Conservation (phyloP, 2,113 vertebrate species). For the Phocoena phocoena region DNA sequence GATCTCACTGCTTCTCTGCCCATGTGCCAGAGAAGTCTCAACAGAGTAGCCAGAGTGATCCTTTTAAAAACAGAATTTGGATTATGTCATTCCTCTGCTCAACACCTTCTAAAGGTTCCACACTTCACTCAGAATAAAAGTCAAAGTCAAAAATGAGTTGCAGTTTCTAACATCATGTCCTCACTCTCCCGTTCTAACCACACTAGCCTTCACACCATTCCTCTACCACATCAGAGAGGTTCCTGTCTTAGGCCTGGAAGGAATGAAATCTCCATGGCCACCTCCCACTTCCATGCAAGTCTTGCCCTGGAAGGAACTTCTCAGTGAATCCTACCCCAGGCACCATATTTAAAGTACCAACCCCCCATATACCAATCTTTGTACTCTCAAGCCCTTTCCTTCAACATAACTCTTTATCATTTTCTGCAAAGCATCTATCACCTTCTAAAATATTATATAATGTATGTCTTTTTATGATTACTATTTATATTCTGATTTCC, state of each 20-base stretch:
- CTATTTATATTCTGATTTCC: neutral
- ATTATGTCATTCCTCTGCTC: neutral
- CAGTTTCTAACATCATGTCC: neutral
- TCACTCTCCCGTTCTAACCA: neutral
- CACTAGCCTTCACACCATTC: accelerated
- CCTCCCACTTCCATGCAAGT: accelerated
- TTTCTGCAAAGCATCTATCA: neutral
- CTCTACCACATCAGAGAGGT: neutral
- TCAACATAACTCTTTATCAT: neutral
- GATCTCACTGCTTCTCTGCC: neutral
- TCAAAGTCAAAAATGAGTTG: neutral
- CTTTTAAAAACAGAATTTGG: neutral
- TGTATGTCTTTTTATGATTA: neutral
- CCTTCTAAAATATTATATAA: neutral
- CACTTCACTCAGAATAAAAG: neutral
- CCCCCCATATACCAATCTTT: neutral
- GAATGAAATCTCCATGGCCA: neutral
- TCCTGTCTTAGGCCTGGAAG: neutral
- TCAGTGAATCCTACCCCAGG: neutral
- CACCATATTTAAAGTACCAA: neutral
- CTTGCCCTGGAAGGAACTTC: accelerated
- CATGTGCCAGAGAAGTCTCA: neutral
- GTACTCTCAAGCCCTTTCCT: neutral
- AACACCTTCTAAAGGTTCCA: neutral
- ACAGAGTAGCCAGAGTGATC: neutral